Percentiles rank a stretch among this genome's conserved stretches.
Evolutionary conservation across 2,797 vertebrate genomes (phyloP).

Genomic region (Enteromius viviparus): DNA sequence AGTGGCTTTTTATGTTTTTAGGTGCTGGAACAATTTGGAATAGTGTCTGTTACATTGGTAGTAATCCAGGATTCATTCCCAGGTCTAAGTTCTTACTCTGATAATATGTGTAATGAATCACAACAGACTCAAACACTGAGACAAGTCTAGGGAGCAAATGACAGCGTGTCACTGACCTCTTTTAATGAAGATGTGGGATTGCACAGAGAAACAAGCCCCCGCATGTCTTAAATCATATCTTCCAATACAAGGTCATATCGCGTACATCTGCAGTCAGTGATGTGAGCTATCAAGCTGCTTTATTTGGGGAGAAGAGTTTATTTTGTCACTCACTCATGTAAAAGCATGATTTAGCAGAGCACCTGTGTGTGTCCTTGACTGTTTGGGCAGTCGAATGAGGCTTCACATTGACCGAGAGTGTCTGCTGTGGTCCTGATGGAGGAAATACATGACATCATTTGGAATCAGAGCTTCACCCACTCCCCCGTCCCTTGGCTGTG

Average conservation of each 20-base stretch:
- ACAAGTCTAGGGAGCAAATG: neutral
- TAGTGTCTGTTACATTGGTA: conserved; percentile 5
- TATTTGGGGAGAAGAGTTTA: conserved; percentile 12
- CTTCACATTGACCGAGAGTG: neutral
- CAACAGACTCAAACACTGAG: conserved; percentile 26
- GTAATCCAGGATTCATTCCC: conserved; percentile 19
- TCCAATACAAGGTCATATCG: conserved; percentile 14
- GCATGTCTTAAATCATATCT: conserved; percentile 1
- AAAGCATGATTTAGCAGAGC: neutral
- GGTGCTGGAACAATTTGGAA: neutral
- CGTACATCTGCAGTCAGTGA: neutral
- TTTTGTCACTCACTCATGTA: conserved; percentile 13
- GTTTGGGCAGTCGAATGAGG: neutral
- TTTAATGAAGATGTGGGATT: conserved; percentile 26
- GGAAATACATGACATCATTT: conserved; percentile 23
- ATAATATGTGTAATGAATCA: conserved; percentile 18
- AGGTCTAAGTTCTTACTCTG: neutral
- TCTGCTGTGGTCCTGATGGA: conserved; percentile 26
- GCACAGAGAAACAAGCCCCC: conserved; percentile 1
- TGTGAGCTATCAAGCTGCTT: neutral
- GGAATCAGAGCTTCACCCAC: neutral
- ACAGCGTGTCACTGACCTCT: conserved; percentile 19
- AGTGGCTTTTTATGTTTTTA: neutral
- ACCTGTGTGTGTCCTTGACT: neutral
- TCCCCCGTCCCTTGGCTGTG: neutral